Percentiles rank a stretch among this genome's conserved stretches.
Conservation (phyloP, 2,797 vertebrate species). For the Sebastes diploproa region DNA sequence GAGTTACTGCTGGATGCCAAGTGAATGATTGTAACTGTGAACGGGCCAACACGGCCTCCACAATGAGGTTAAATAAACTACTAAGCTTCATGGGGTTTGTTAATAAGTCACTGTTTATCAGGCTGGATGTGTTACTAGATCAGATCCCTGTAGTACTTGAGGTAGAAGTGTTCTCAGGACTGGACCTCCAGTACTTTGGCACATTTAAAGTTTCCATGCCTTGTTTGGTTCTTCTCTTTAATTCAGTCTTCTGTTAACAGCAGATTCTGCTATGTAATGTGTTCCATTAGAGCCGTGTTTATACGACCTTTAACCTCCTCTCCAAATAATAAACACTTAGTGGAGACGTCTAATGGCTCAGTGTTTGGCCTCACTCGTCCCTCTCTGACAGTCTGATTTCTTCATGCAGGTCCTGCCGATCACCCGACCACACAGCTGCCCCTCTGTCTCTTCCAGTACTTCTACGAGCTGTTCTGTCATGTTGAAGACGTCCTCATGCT, state of each 20-base stretch:
- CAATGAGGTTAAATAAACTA: not conserved
- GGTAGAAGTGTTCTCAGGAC: not conserved
- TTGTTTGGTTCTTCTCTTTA: constrained; percentile 29
- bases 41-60: not conserved
- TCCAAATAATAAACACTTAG: not conserved
- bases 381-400: no score
- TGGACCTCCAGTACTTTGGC: not conserved
- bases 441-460: no score
- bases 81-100: not conserved
- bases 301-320: not conserved
- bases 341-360: not conserved
- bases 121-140: not conserved
- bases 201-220: constrained; percentile 38
- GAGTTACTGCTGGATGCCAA: not conserved
- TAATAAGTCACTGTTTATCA: not conserved
- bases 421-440: no score
- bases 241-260: not conserved
- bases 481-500: no score
- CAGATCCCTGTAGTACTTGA: not conserved
- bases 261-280: not conserved
- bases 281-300: constrained; percentile 19
- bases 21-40: not conserved
- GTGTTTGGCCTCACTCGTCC: no score
- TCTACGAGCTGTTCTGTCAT: no score
- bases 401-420: no score